Evolutionary conservation across 2,888 invertebrate genomes (phyloP).

Genomic region (Cephus spinipes): DNA sequence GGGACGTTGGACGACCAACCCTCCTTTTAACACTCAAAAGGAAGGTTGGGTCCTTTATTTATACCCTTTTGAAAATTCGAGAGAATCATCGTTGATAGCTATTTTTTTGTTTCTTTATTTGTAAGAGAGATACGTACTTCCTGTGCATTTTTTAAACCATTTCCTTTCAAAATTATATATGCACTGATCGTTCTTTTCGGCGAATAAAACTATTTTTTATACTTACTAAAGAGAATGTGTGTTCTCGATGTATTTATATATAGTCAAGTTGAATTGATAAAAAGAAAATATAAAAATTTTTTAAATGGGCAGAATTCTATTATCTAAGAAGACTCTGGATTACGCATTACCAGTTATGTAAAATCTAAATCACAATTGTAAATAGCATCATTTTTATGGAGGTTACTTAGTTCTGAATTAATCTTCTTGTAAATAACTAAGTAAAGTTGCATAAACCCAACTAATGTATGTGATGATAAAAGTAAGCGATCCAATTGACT

Average conservation of each 20-base stretch:
- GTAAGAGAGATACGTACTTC: neutral
- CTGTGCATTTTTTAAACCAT: neutral
- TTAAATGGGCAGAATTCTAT: neutral
- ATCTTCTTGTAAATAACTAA: too few relatives aligned
- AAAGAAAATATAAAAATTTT: neutral
- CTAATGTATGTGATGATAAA: too few relatives aligned
- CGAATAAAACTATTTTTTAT: neutral
- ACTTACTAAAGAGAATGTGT: neutral
- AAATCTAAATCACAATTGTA: neutral
- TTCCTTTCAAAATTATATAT: neutral
- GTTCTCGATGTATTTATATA: too few relatives aligned
- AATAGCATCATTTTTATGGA: too few relatives aligned
- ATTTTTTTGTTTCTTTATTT: neutral
- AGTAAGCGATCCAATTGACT: too few relatives aligned
- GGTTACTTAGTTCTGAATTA: too few relatives aligned
- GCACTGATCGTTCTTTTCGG: neutral
- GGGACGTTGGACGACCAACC: neutral
- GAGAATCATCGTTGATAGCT: neutral
- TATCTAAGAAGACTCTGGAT: neutral
- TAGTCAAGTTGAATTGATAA: neutral
- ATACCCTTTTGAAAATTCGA: neutral
- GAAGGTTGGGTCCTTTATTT: neutral
- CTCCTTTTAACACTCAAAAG: neutral
- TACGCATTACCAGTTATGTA: neutral
- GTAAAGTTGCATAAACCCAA: too few relatives aligned